Base-by-base conservation (phyloP, 2,888 invertebrate species). In the Macroteleia sp. region DNA sequence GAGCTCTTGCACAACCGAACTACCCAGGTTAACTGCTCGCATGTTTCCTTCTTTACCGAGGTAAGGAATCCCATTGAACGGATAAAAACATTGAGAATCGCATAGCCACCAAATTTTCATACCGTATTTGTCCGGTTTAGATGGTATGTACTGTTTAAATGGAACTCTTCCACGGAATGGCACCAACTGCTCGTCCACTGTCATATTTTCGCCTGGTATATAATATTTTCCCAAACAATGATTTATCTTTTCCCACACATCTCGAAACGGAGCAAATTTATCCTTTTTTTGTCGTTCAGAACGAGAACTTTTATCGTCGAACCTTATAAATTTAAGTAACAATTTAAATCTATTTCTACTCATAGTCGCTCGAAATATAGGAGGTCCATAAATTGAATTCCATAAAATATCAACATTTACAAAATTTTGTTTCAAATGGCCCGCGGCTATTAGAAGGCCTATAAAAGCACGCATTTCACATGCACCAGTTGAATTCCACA, bases 61-160 rank as follows among this genome's bases (percentile, higher is more conserved):
- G n/a, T 42, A 42, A 19, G 42, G 32, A 32, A 50, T 50, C 10
- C 50, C 32, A 50, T 50, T 50, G 5, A 50, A 16, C 1, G 50
- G 16, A 50, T 17, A 50, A 50, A 22, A 20, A 50, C 12, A 17
- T 19, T 50, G 17, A 17, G 32, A 50, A 17, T 50, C 16, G 17
- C 50, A 50, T 32, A 50, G 32, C 32, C 50, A 50, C 16, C 16
- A 50, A 50, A 50, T 50, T 50, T 50, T 30, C 5, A 32, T 30
- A 30, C 50, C 17, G 4, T 50, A 50, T 10, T 50, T 50, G 30
- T 59, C 44, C 0, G 57, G 57, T 16, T 59, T 59, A 20, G 48
- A 62, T n/a, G 64, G 64, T 20, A 64, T 64, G 14, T 52, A 62
- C 17, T 61, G 61, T 12, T 62, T 64, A n/a, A 54, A 66, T 8